Conservation (phyloP, 1,140 invertebrate species). For the Heliconius congener region DNA sequence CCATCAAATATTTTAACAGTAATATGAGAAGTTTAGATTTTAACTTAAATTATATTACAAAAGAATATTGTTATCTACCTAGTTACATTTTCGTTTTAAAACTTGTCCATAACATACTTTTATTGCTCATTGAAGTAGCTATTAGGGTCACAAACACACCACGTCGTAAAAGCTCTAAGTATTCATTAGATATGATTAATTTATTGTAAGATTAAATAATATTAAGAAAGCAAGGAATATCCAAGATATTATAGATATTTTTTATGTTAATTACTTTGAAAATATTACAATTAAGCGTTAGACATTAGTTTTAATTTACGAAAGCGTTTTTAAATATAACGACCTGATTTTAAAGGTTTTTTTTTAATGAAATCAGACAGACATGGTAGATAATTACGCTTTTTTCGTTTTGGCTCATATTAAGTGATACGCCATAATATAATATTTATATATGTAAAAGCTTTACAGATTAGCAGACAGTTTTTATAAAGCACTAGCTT, state of each 20-base stretch:
- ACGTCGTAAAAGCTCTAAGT: constrained; percentile 66
- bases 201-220: constrained; percentile 72
- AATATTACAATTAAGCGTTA: constrained; percentile 59
- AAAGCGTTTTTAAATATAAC: constrained; percentile 60
- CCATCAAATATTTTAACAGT: not conserved
- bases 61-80: no score
- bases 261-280: constrained; percentile 49
- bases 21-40: not conserved
- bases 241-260: constrained; percentile 70
- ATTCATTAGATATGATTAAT: constrained; percentile 78
- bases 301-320: constrained; percentile 60
- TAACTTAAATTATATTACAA: not conserved
- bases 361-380: not conserved
- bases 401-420: no score
- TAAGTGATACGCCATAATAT: not conserved
- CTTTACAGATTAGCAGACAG: not conserved
- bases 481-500: constrained; percentile 3
- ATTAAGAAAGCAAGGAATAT: constrained; percentile 74
- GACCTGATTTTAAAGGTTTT: constrained; percentile 44
- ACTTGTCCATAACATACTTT: not conserved
- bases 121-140: constrained; percentile 64
- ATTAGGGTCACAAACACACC: constrained; percentile 53
- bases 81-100: no score
- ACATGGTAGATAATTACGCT: not conserved
- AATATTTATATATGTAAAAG: not conserved